Evolutionary conservation across 2,113 vertebrate species (phyloP), one percentile per base, ranked within the genome.

Genomic region (Rhipidura dahli): DNA sequence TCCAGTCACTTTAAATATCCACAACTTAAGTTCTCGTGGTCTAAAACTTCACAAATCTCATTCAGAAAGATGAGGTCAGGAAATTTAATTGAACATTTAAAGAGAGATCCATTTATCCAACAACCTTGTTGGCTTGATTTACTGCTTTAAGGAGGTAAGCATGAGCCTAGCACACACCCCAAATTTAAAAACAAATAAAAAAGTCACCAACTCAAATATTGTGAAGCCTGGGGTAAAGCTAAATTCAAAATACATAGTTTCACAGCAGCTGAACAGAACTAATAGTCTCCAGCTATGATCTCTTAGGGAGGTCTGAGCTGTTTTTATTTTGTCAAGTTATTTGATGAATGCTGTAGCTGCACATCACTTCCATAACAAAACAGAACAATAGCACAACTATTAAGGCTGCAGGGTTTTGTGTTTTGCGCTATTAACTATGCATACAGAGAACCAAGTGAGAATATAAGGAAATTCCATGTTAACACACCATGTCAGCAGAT

Each of bases 401-500:
- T 28, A 79, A 56, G 13, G n/a, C 14, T 60, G 28, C 20, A 72
- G 35, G 8, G 8, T 15, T 50, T 26, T 45, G 26, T 59, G 7
- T 60, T 90, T 72, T 35, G 90, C 42, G 70, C 30, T n/a, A 84
- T 72, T 81, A 92, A 40, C 17, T 37, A 53, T 1, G 6, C 4
- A 15, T 30, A 64, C 8, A 80, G 9, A 28, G 64, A 73, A 54
- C 13, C 4, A 3, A 83, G 47, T 28, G 24, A 68, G 10, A 88
- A 49, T 20, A 49, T 20, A 81, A 76, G 30, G 37, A 79, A 71
- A 83, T 12, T 24, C 15, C 40, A 3, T 13, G 64, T 94, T 93
- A 96, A 97, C 96, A 69, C 79, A 98, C 98, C 96, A 9, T 65
- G 68, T 73, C 72, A 66, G 61, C n/a, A 71, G 96, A 89, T 49